A percentile compares a stretch with the other conserved stretches of the same genome.
Evolutionary conservation across 2,113 vertebrate genomes (phyloP).

Genomic region (Nycticryphes semicollaris): DNA sequence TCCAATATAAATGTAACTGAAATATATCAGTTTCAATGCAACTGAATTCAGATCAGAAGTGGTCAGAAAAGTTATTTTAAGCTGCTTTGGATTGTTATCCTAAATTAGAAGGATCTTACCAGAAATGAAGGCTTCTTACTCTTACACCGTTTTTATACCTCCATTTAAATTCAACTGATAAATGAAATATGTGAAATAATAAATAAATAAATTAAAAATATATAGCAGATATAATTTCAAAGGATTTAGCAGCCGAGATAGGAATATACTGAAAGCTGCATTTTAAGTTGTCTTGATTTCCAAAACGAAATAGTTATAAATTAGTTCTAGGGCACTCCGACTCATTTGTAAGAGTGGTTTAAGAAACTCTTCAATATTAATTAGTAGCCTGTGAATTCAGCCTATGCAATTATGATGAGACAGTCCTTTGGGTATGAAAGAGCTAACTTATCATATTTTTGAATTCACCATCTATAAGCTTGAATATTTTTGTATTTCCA

Average conservation of each 20-base stretch:
- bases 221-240: constrained; percentile 8
- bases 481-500: constrained; percentile 84
- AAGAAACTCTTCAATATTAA: constrained; percentile 78
- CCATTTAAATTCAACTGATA: not conserved
- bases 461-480: constrained; percentile 78
- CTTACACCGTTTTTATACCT: not conserved
- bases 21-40: not conserved
- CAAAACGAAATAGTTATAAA: constrained; percentile 69
- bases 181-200: constrained; percentile 14
- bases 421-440: constrained; percentile 76
- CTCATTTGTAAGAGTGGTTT: constrained; percentile 61
- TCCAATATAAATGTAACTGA: not conserved
- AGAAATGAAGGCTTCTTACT: not conserved
- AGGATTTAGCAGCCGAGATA: constrained; percentile 12
- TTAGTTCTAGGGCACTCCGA: constrained; percentile 57
- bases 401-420: constrained; percentile 75
- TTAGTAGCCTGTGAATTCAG: constrained; percentile 76
- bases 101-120: not conserved
- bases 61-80: constrained; percentile 3
- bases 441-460: constrained; percentile 81
- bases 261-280: constrained; percentile 42
- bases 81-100: not conserved
- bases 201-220: constrained; percentile 36
- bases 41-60: not conserved
- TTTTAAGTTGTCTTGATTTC: constrained; percentile 67